These are phyloP conservation scores for Phalacrocorax brasilianus DNA, from an alignment of 2,113 vertebrate genomes.

Conservation along the genomic window DNA sequence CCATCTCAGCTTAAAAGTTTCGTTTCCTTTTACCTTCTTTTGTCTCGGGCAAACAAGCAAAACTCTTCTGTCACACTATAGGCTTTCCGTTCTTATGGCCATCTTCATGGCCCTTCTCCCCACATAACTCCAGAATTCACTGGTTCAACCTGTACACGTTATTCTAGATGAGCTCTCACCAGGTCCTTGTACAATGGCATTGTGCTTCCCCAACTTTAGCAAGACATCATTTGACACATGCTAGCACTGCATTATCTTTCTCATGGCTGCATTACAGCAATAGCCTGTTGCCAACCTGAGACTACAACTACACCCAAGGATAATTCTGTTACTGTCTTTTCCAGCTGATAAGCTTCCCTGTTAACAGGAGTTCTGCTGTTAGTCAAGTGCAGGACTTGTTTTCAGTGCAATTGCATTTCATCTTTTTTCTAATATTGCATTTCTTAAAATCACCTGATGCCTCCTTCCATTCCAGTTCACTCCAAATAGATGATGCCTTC, in stretches of 20 bases:
- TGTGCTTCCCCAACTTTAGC: background rate
- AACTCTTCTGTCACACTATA: background rate
- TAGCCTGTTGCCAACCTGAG: background rate
- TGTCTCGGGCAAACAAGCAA: background rate
- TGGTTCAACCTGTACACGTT: background rate
- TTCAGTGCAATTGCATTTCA: background rate
- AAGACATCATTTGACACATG: background rate
- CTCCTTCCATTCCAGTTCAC: background rate
- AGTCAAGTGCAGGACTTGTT: background rate
- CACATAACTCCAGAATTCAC: background rate
- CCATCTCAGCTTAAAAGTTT: background rate
- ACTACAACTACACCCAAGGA: background rate
- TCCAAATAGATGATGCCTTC: background rate
- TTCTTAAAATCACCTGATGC: background rate
- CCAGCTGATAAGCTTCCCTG: background rate
- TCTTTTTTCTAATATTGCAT: background rate
- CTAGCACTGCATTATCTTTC: background rate
- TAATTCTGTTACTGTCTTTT: background rate
- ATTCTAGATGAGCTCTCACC: background rate
- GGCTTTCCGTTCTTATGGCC: background rate
- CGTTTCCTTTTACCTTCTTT: background rate
- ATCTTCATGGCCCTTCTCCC: background rate
- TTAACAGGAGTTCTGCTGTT: background rate
- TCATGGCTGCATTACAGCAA: background rate
- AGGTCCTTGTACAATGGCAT: background rate